These are phyloP conservation scores for Anseranas semipalmata DNA, from an alignment of 2,113 vertebrate genomes.

Conservation along the genomic window DNA sequence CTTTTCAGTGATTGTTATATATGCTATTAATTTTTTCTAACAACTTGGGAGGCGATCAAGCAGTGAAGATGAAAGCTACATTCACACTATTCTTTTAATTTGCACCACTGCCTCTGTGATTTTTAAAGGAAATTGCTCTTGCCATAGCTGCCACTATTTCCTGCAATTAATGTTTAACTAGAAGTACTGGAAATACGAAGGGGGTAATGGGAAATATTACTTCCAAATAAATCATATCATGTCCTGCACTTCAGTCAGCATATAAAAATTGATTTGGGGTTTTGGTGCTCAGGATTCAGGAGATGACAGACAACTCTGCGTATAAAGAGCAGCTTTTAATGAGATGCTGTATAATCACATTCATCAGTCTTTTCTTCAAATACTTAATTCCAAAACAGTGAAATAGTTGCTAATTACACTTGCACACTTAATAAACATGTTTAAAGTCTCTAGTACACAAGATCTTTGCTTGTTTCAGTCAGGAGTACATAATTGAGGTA, in stretches of 20 bases:
- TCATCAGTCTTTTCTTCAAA: neutral
- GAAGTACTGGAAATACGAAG: neutral
- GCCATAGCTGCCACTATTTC: neutral
- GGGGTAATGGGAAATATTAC: neutral
- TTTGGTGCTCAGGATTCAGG: neutral
- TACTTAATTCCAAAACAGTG: neutral
- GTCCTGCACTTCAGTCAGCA: neutral
- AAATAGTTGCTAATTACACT: neutral
- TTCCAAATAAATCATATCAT: neutral
- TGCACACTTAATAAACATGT: neutral
- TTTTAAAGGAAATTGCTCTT: neutral
- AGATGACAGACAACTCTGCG: neutral
- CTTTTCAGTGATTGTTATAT: neutral
- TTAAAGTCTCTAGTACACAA: neutral
- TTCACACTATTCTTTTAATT: rapidly evolving
- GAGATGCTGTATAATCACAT: neutral
- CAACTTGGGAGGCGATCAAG: neutral
- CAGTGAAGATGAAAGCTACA: neutral
- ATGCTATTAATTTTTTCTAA: neutral
- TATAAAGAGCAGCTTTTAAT: slow-evolving; percentile 7
- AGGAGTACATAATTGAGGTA: neutral
- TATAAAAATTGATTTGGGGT: neutral
- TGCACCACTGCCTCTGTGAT: neutral
- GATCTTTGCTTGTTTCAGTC: neutral
- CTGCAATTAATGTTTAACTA: neutral